These are phyloP conservation scores for Leptonema lineaticorne DNA, from an alignment of 1,140 invertebrate genomes.

Conservation along the genomic window DNA sequence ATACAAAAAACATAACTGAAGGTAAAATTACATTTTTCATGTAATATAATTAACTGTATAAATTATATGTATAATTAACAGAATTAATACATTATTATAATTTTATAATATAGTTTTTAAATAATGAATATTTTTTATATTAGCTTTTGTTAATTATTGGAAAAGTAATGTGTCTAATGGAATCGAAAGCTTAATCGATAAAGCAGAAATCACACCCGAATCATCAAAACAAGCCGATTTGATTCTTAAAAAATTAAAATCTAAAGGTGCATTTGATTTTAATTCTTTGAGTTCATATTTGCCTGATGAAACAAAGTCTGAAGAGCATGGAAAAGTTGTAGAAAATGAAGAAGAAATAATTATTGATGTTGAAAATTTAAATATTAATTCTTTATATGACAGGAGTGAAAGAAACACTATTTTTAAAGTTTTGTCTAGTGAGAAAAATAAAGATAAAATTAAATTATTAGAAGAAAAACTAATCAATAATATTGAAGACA, in stretches of 20 bases:
- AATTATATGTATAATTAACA: too few species aligned
- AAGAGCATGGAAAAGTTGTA: neutral
- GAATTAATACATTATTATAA: neutral
- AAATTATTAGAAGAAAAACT: conserved; percentile 30
- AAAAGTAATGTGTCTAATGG: conserved; percentile 20
- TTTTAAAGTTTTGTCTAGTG: conserved; percentile 18
- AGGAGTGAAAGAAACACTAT: conserved; percentile 16
- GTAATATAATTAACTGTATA: too few species aligned
- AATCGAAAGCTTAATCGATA: neutral
- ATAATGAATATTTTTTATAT: neutral
- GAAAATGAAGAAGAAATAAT: neutral
- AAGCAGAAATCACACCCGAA: neutral
- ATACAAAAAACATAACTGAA: conserved; percentile 27
- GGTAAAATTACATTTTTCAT: conserved; percentile 27
- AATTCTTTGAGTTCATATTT: neutral
- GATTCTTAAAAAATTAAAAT: conserved; percentile 30
- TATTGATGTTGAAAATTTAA: conserved; percentile 17
- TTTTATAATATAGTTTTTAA: neutral
- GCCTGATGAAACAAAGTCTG: neutral
- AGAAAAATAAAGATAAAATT: conserved; percentile 31
- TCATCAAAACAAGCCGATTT: conserved; percentile 14
- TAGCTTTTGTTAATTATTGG: conserved; percentile 33
- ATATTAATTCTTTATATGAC: conserved; percentile 12
- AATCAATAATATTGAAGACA: conserved; percentile 2
- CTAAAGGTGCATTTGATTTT: conserved; percentile 9